phyloP scores from a whole-genome alignment of 2,888 invertebrate genomes.

The Athrips mouffetella region DNA sequence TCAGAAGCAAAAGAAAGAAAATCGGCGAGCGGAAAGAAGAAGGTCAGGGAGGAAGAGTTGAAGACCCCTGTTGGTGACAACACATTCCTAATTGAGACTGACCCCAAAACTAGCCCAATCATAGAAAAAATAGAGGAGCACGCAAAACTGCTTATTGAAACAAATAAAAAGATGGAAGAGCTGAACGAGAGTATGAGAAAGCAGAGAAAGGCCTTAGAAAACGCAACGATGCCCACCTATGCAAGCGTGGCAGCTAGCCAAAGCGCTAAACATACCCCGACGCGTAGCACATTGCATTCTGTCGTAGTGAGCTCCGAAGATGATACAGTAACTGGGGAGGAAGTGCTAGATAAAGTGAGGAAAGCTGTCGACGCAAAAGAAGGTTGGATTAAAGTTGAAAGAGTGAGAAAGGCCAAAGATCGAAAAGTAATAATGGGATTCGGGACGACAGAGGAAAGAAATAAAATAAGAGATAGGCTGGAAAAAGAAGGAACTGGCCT shows the following conservation, averaged over 20 bases:
- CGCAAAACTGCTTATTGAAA: background rate
- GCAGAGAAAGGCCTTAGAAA: background rate
- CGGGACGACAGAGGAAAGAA: background rate
- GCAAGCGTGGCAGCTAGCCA: too few relatives aligned
- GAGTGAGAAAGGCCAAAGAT: constrained; percentile 4
- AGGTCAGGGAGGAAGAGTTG: too few relatives aligned
- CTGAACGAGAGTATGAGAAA: background rate
- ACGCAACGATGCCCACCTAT: background rate
- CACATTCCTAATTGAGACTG: too few relatives aligned
- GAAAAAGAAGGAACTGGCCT: constrained; percentile 1
- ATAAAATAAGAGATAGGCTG: constrained; percentile 14
- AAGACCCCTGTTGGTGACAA: too few relatives aligned
- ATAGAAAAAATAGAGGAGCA: background rate
- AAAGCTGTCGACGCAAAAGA: constrained; percentile 6
- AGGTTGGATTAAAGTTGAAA: constrained; percentile 1
- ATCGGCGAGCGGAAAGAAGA: too few relatives aligned
- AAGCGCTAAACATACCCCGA: too few relatives aligned
- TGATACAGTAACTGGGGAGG: too few relatives aligned
- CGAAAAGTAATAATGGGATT: constrained; percentile 1
- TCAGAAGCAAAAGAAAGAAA: too few relatives aligned
- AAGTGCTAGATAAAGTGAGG: constrained; percentile 4
- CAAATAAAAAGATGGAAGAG: background rate
- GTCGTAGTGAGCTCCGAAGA: too few relatives aligned
- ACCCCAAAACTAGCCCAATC: too few relatives aligned
- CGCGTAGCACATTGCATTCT: too few relatives aligned